These are phyloP conservation scores for Peromyscus nudipes DNA, from an alignment of 2,797 vertebrate genomes.

Conservation along the genomic window DNA sequence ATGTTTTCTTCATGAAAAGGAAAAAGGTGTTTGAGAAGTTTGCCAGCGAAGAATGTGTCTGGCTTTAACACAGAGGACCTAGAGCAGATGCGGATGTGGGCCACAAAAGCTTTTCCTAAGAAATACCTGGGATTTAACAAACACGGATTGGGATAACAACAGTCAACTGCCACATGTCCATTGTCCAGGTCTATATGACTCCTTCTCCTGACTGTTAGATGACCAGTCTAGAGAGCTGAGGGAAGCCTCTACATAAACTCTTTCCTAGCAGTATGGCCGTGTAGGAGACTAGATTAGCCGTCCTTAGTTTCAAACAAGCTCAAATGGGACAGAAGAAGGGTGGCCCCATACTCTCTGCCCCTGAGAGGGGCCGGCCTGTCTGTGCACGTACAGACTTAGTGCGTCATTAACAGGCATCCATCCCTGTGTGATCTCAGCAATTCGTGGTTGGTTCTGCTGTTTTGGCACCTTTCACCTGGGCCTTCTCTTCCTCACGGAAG, in stretches of 20 bases:
- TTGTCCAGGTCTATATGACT: background rate
- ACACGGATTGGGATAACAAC: background rate
- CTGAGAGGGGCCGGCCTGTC: background rate
- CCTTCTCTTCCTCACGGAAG: background rate
- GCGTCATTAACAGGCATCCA: background rate
- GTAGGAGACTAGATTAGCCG: background rate
- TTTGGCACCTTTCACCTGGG: slow-evolving; percentile 29
- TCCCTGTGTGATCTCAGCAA: background rate
- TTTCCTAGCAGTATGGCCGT: background rate
- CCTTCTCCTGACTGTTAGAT: background rate
- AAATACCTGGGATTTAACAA: background rate
- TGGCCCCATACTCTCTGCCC: background rate
- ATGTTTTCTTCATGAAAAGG: background rate
- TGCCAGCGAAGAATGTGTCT: background rate
- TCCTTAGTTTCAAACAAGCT: background rate
- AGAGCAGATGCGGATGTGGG: background rate
- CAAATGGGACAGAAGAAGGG: background rate
- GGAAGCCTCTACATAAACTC: background rate
- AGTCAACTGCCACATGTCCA: background rate
- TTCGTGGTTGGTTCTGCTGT: background rate
- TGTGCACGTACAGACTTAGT: background rate
- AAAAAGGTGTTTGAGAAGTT: background rate
- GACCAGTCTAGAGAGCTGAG: background rate
- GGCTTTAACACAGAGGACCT: background rate
- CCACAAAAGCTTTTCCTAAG: background rate